These are phyloP conservation scores for Drosophila formosana DNA, from an alignment of 2,888 invertebrate species.

Conservation along the genomic window DNA sequence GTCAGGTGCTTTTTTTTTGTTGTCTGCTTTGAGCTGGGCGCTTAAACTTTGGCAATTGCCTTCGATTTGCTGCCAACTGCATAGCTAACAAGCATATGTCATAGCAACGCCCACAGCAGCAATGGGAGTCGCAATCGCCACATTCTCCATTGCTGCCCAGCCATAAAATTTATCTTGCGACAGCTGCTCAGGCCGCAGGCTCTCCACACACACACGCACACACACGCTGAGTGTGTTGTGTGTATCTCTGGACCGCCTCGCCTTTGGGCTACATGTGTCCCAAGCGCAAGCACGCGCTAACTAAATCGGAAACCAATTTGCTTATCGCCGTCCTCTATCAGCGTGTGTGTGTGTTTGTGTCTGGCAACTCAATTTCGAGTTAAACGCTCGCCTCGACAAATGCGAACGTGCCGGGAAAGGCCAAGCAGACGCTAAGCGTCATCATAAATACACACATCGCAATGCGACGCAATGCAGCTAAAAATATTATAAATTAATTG, in stretches of 20 bases:
- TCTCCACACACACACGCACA: slow-evolving; percentile 2
- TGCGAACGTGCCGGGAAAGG: slow-evolving; percentile 35
- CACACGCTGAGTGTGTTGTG: too few species aligned
- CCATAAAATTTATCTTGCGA: slow-evolving; percentile 51
- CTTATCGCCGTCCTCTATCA: slow-evolving; percentile 50
- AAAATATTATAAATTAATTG: slow-evolving; percentile 57
- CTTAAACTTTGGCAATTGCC: slow-evolving; percentile 51
- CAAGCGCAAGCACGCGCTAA: slow-evolving; percentile 45
- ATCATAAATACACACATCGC: slow-evolving; percentile 33
- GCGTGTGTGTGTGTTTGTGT: slow-evolving; percentile 18
- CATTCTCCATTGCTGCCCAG: slow-evolving; percentile 27
- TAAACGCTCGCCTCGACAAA: slow-evolving; percentile 37
- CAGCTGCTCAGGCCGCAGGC: slow-evolving; percentile 49
- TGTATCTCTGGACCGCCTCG: slow-evolving; percentile 1
- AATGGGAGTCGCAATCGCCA: not conserved
- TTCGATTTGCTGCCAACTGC: slow-evolving; percentile 38
- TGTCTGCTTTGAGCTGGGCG: slow-evolving; percentile 35
- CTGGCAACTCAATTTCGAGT: slow-evolving; percentile 50
- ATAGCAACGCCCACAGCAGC: slow-evolving; percentile 14
- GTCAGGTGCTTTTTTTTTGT: slow-evolving; percentile 40
- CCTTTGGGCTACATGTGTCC: slow-evolving; percentile 47
- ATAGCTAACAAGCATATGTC: slow-evolving; percentile 55
- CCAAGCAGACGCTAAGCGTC: slow-evolving; percentile 32
- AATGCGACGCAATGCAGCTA: slow-evolving; percentile 59
- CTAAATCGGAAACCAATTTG: slow-evolving; percentile 76